A percentile compares a stretch with the other conserved stretches of the same genome.
Evolutionary conservation across 2,113 vertebrate species (phyloP).

Genomic region (Clarias macrocephalus): DNA sequence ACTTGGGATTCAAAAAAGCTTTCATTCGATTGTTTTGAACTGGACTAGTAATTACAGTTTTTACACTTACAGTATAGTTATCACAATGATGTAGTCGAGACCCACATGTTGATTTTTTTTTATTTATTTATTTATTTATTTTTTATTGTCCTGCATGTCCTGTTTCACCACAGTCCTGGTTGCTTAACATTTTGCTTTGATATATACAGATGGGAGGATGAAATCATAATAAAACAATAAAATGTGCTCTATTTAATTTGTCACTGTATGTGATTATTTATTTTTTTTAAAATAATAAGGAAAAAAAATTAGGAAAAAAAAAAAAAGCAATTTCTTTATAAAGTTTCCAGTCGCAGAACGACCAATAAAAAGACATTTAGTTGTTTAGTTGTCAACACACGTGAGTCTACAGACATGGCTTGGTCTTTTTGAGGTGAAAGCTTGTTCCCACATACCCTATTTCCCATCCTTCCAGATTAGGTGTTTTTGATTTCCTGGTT

Average conservation of each 20-base stretch:
- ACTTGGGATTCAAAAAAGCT: conserved; percentile 13
- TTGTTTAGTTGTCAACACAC: neutral
- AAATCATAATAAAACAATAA: neutral
- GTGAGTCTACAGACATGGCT: neutral
- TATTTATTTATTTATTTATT: neutral
- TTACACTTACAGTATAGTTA: neutral
- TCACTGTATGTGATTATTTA: neutral
- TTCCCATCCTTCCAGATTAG: neutral
- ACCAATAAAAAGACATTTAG: neutral
- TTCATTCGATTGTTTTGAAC: neutral
- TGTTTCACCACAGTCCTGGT: neutral
- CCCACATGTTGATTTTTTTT: neutral
- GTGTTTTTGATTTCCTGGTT: neutral
- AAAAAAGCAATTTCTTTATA: neutral
- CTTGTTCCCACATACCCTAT: neutral
- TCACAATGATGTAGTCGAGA: neutral
- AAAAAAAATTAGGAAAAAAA: neutral
- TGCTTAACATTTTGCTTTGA: neutral
- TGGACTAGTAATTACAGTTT: neutral
- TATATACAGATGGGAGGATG: neutral
- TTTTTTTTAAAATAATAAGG: too few relatives aligned
- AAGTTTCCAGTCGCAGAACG: neutral
- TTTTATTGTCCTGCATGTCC: neutral
- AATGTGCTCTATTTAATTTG: too few relatives aligned
- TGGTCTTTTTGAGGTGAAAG: neutral